A percentile compares a stretch with the other conserved stretches of the same genome.
Evolutionary conservation across 2,797 vertebrate species (phyloP).

Genomic region (Anguilla megastoma): DNA sequence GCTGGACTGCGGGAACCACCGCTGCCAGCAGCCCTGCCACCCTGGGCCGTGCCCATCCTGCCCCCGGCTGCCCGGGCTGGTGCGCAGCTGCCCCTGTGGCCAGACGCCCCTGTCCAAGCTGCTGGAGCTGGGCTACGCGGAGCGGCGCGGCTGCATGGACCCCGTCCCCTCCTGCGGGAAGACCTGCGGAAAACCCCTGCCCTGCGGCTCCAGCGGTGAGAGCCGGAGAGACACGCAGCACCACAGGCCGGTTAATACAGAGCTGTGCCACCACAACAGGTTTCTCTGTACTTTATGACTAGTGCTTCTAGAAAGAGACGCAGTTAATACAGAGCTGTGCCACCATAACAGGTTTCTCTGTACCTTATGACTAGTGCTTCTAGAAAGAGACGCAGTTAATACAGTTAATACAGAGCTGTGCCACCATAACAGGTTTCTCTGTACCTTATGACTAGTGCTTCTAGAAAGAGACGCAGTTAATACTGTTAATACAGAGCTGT

Average conservation of each 20-base stretch:
- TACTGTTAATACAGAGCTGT: not conserved
- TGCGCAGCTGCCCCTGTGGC: slow-evolving; percentile 86
- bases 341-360: not conserved
- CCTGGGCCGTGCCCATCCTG: slow-evolving; percentile 83
- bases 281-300: not conserved
- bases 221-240: not conserved
- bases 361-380: not conserved
- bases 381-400: not conserved
- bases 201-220: slow-evolving; percentile 89
- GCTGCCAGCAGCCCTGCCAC: slow-evolving; percentile 86
- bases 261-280: not conserved
- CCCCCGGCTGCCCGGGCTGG: slow-evolving; percentile 80
- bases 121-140: slow-evolving; percentile 85
- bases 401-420: not conserved
- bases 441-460: not conserved
- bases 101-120: slow-evolving; percentile 90
- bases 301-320: not conserved
- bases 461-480: not conserved
- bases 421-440: not conserved
- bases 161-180: slow-evolving; percentile 92
- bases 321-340: not conserved
- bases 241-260: not conserved
- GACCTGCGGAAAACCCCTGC: slow-evolving; percentile 88
- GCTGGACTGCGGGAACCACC: slow-evolving; percentile 86
- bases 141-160: slow-evolving; percentile 85